Base-by-base conservation (phyloP, 2,888 invertebrate species). In the Lamellibrachia columna region DNA sequence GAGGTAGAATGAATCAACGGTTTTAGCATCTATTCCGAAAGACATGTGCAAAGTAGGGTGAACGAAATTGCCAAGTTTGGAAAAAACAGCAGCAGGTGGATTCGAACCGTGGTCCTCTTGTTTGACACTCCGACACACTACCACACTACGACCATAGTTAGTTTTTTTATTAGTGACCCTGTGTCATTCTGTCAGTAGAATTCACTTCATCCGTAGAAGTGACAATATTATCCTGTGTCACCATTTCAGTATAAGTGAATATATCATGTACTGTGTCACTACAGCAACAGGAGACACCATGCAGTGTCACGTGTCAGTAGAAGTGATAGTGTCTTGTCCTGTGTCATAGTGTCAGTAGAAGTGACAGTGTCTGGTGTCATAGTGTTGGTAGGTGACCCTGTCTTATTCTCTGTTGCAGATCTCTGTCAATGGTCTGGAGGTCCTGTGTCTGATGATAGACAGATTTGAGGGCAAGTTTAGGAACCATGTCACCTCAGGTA, bases 381-480 rank as follows among this genome's bases (percentile, higher is more conserved):
- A 40, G 40, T 55, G 55, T 55, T 9, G 7, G 55, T 55, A 55
- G 55, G 55, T 55, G 55, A 55, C 55, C 8, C 22, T 40, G 75
- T 22, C 22, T 3, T 75, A n/a, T 93, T 53, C 11, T 93, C 4
- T 91, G 93, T 97, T 97, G 28, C 97, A 98, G 98, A 98, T 99
- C 93, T 98, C 98, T 92, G 98, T 98, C 96, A 98, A 98, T 97
- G 99, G 98, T 0, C 97, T 99, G 95, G 99, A 99, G 96, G 98
- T 98, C 94, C 97, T 99, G 95, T 98, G 98, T 92, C 98, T 98
- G 96, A 97, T 99, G 93, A 98, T 98, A 91, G 98, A 98, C 96
- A 97, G 98, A 92, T 97, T 99, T 97, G 98, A 98, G 55, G 97
- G 97, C 60, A 98, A 99, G 96, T 99, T 99, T 97, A 98, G 98